These are phyloP conservation scores for Calliopsis andreniformis DNA, from an alignment of 1,140 invertebrate genomes.

Conservation along the genomic window DNA sequence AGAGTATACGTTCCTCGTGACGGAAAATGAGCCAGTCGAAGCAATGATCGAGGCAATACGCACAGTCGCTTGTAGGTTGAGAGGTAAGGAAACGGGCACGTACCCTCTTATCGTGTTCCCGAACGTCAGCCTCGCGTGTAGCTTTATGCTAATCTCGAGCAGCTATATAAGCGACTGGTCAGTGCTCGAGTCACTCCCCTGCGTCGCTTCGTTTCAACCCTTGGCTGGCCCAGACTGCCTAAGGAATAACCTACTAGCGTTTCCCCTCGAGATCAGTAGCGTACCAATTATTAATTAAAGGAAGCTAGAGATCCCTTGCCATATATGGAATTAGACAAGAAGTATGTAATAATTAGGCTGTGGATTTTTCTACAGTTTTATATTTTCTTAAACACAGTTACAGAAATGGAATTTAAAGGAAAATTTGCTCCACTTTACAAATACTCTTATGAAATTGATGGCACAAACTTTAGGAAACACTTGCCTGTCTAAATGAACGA, in stretches of 20 bases:
- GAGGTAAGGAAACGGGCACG: slow-evolving; percentile 56
- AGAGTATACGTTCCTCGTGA: neutral
- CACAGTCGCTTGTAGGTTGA: slow-evolving; percentile 53
- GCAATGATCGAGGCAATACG: slow-evolving; percentile 51
- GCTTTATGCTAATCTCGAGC: slow-evolving; percentile 78
- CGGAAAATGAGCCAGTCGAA: slow-evolving; percentile 39
- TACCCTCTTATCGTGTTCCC: slow-evolving; percentile 78
- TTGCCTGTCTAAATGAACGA: too few species aligned
- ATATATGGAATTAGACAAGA: neutral
- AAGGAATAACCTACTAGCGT: slow-evolving; percentile 25
- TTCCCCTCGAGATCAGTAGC: slow-evolving; percentile 8
- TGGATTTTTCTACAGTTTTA: too few species aligned
- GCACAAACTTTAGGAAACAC: too few species aligned
- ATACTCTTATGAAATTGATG: too few species aligned
- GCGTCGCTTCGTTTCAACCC: slow-evolving; percentile 33
- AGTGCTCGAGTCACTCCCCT: slow-evolving; percentile 69
- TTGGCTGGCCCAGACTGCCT: slow-evolving; percentile 24
- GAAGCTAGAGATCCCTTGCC: too few species aligned
- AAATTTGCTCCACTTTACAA: too few species aligned
- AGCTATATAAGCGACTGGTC: slow-evolving; percentile 76
- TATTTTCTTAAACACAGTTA: too few species aligned
- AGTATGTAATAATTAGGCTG: neutral
- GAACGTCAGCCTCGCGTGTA: slow-evolving; percentile 78
- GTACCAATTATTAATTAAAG: slow-evolving; percentile 14
- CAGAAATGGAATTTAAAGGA: too few species aligned